Percentiles rank a stretch among this genome's conserved stretches.
phyloP scores from a whole-genome alignment of 2,113 vertebrate genomes.

The Pantherophis guttatus region DNA sequence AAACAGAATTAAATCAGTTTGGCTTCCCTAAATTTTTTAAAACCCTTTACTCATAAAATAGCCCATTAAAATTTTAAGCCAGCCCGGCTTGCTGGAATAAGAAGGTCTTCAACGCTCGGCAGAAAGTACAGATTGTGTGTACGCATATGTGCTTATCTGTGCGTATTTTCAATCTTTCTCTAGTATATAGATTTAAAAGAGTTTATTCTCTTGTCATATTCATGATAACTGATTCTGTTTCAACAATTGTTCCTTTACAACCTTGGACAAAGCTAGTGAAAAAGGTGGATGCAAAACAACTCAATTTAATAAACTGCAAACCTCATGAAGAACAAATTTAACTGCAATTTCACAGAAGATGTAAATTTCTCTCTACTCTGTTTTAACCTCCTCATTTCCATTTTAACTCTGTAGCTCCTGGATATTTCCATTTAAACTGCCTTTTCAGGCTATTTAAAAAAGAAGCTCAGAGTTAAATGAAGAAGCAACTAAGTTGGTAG shows the following conservation, averaged over 20 bases:
- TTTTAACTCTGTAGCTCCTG: slow-evolving; percentile 32
- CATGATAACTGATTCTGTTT: slow-evolving; percentile 26
- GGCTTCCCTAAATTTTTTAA: too few species aligned
- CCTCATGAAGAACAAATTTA: slow-evolving; percentile 34
- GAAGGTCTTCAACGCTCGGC: too few species aligned
- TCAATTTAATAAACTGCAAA: slow-evolving; percentile 20
- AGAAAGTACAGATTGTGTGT: background rate
- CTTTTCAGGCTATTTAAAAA: background rate
- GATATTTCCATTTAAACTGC: background rate
- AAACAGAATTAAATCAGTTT: too few species aligned
- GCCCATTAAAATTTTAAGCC: too few species aligned
- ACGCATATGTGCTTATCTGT: background rate
- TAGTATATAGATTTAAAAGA: background rate
- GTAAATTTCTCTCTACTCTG: slow-evolving; percentile 25
- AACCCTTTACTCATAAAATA: too few species aligned
- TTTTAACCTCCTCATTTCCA: background rate
- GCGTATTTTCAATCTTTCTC: background rate
- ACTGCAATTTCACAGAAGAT: slow-evolving; percentile 41
- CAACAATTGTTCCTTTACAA: slow-evolving; percentile 33
- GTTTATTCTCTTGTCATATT: slow-evolving; percentile 38
- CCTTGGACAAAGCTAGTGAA: slow-evolving; percentile 26
- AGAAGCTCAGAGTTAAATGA: background rate
- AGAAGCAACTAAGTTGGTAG: slow-evolving; percentile 2
- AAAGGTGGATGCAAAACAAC: slow-evolving; percentile 37
- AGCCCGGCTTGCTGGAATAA: too few species aligned